These are phyloP conservation scores for Leptothorax acervorum DNA, from an alignment of 2,888 invertebrate genomes.

Conservation along the genomic window DNA sequence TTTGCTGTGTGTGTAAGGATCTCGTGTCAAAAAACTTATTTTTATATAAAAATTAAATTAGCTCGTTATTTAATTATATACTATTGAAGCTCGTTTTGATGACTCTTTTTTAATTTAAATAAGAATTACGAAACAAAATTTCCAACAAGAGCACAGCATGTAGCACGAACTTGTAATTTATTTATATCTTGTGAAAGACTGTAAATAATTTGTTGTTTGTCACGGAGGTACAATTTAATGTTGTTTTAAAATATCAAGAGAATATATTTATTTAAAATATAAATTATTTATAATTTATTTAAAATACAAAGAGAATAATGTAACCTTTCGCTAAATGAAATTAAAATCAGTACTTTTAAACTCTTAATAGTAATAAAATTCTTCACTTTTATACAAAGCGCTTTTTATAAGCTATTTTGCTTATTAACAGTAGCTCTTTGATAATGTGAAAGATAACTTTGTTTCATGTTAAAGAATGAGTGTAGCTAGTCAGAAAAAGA, in stretches of 20 bases:
- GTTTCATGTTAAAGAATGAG: background rate
- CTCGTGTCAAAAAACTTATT: background rate
- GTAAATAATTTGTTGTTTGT: background rate
- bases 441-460: background rate
- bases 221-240: background rate
- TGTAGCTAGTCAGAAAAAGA: background rate
- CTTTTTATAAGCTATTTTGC: background rate
- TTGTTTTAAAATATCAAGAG: background rate
- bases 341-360: background rate
- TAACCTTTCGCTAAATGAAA: background rate
- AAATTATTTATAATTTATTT: background rate
- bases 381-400: background rate
- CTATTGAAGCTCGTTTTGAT: background rate
- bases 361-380: background rate
- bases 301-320: background rate
- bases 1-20: background rate
- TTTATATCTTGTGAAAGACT: background rate
- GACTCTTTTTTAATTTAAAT: background rate
- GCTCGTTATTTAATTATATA: background rate
- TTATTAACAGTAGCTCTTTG: background rate
- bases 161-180: conserved; percentile 10
- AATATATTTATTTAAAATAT: background rate
- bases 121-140: background rate
- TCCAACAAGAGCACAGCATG: background rate
- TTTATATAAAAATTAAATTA: background rate